These are phyloP conservation scores for Neosilurus hyrtlii DNA, from an alignment of 2,797 vertebrate species.

Conservation along the genomic window DNA sequence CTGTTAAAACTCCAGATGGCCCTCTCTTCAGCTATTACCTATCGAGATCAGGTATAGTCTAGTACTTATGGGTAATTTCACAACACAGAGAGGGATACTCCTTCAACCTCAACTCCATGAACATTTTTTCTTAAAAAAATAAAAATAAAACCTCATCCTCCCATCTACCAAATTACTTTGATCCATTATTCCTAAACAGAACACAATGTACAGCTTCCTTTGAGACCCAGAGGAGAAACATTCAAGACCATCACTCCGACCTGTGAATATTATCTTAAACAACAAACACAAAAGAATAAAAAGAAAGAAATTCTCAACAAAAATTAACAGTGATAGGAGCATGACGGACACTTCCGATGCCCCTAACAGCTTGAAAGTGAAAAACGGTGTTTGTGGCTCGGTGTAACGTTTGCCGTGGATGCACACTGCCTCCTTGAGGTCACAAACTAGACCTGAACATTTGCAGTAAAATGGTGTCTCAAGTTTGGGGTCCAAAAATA, in stretches of 20 bases:
- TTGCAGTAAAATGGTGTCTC: background rate
- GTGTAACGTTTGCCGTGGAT: conserved; percentile 57
- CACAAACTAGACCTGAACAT: background rate
- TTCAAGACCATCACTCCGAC: conserved; percentile 26
- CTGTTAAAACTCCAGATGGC: background rate
- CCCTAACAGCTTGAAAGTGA: conserved; percentile 26
- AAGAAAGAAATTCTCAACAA: background rate
- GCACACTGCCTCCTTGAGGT: conserved; percentile 79
- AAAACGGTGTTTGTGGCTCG: background rate
- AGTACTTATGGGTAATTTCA: background rate
- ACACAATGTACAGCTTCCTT: background rate
- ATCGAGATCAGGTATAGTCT: too few relatives aligned
- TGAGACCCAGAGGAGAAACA: background rate
- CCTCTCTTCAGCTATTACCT: background rate
- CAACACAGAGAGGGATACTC: too few relatives aligned
- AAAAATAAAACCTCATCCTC: background rate
- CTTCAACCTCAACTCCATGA: background rate
- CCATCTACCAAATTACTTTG: background rate
- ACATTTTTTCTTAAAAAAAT: background rate
- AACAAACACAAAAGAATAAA: background rate
- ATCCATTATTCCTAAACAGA: background rate
- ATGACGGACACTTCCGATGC: background rate
- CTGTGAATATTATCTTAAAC: conserved; percentile 20
- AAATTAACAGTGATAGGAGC: background rate
- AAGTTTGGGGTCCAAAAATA: background rate